These are phyloP conservation scores for Scolopax rusticola DNA, from an alignment of 2,797 vertebrate species.

Conservation along the genomic window DNA sequence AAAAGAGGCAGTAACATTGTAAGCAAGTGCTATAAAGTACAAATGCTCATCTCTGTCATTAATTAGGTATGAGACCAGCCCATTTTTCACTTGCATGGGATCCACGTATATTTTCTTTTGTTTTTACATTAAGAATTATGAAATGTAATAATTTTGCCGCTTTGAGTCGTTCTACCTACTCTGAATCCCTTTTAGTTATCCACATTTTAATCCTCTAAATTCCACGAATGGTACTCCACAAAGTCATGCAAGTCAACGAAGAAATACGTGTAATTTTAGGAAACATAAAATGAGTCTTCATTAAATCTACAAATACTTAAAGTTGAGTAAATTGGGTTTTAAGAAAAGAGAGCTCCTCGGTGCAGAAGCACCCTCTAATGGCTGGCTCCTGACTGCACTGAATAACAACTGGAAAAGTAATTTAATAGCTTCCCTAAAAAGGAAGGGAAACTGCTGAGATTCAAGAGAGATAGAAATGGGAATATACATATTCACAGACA, in stretches of 20 bases:
- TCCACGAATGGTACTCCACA: background rate
- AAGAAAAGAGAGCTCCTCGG: conserved; percentile 20
- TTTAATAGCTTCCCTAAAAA: background rate
- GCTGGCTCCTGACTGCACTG: background rate
- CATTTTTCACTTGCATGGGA: background rate
- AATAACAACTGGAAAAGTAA: background rate
- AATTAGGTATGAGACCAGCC: background rate
- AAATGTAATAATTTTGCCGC: background rate
- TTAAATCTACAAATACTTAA: background rate
- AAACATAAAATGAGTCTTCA: background rate
- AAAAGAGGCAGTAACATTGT: background rate
- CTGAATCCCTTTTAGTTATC: background rate
- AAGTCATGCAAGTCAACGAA: conserved; percentile 25
- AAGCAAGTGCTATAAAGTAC: background rate
- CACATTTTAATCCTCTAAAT: background rate
- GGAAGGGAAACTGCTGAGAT: conserved; percentile 1
- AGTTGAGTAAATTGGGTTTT: background rate
- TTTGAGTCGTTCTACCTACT: background rate
- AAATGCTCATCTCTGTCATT: background rate
- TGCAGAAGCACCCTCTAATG: conserved; percentile 67
- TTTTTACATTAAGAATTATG: background rate
- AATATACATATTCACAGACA: background rate
- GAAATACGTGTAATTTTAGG: conserved; percentile 4
- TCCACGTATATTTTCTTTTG: background rate
- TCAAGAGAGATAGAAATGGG: background rate